phyloP scores from a whole-genome alignment of 37 sponge, comb jelly and placozoan genomes.

The Eunapius fragilis region DNA sequence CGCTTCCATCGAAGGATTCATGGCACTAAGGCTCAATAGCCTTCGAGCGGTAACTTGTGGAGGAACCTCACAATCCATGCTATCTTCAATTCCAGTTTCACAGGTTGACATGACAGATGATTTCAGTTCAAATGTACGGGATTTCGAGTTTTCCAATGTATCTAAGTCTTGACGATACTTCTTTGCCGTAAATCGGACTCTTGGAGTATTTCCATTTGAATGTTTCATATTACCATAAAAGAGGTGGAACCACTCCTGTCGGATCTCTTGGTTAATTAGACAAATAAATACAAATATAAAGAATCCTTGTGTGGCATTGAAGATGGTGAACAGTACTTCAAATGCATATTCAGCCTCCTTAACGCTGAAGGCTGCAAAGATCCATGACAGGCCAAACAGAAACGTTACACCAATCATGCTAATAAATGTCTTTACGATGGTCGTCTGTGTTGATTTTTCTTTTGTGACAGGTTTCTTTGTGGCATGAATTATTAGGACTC shows the following conservation, averaged over 20 bases:
- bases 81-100: background rate
- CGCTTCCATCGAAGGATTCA: background rate
- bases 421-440: background rate
- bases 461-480: background rate
- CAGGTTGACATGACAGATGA: background rate
- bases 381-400: conserved; percentile 56
- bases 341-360: conserved; percentile 7
- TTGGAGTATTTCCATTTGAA: background rate
- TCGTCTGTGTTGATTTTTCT: background rate
- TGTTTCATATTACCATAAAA: background rate
- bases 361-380: conserved; percentile 53
- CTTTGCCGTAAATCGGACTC: background rate
- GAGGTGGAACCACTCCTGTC: conserved; percentile 22
- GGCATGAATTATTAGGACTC: background rate
- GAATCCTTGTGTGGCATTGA: conserved; percentile 59
- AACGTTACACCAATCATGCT: conserved; percentile 16
- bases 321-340: conserved; percentile 57
- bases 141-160: background rate
- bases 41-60: background rate
- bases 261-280: conserved; percentile 7
- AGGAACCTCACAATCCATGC: background rate
- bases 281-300: conserved; percentile 45
- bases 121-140: background rate
- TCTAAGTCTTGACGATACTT: background rate
- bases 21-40: background rate